phyloP scores from a whole-genome alignment of 2,888 invertebrate genomes.

The Drosophila aldrichi region DNA sequence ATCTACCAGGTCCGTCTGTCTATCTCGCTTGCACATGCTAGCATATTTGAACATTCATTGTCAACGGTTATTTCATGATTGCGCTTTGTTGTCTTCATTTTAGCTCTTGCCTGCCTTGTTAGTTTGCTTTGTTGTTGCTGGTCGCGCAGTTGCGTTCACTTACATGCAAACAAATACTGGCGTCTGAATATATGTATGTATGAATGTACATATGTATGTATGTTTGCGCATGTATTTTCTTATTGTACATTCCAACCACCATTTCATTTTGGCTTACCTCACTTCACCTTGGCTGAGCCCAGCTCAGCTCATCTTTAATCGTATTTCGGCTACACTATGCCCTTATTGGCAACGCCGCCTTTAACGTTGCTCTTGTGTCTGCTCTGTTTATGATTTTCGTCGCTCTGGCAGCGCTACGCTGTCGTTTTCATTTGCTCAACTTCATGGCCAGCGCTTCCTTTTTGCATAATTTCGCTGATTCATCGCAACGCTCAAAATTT shows the following conservation, averaged over 20 bases:
- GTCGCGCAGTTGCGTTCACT: constrained; percentile 8
- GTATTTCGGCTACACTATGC: constrained; percentile 31
- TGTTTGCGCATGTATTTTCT: constrained; percentile 18
- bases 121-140: constrained; percentile 21
- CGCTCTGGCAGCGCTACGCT: constrained; percentile 25
- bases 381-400: constrained; percentile 7
- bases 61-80: constrained; percentile 61
- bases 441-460: constrained; percentile 55
- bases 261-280: constrained; percentile 43
- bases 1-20: constrained; percentile 24
- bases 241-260: constrained; percentile 56
- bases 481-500: constrained; percentile 52
- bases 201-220: background rate
- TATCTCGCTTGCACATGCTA: constrained; percentile 37
- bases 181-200: background rate
- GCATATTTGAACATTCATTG: constrained; percentile 53
- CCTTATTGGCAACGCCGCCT: constrained; percentile 27
- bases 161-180: background rate
- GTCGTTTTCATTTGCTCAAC: constrained; percentile 58
- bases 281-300: constrained; percentile 33
- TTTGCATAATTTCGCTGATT: constrained; percentile 68
- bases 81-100: constrained; percentile 50
- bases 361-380: background rate
- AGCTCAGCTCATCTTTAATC: constrained; percentile 48
- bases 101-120: constrained; percentile 20